A percentile compares a stretch with the other conserved stretches of the same genome.
Evolutionary conservation across 2,113 vertebrate genomes (phyloP).

Genomic region (Anas platyrhynchos): DNA sequence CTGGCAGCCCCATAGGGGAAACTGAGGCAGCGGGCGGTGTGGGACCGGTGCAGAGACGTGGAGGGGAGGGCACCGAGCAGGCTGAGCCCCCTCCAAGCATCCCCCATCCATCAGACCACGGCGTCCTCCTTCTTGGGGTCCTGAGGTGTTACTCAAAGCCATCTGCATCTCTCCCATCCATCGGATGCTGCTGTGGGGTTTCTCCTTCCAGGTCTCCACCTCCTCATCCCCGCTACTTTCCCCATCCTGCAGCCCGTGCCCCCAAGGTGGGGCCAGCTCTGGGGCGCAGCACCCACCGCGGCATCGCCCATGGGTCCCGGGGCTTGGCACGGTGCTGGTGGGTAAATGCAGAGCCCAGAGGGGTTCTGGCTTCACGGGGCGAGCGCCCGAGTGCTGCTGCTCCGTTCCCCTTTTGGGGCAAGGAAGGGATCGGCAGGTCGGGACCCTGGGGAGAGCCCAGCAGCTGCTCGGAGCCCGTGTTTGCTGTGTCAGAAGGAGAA

Average conservation of each 20-base stretch:
- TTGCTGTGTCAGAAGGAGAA: slow-evolving; percentile 27
- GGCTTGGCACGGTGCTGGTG: fast-evolving
- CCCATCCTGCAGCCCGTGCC: fast-evolving
- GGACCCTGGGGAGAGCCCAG: background rate
- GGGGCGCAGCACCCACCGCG: fast-evolving
- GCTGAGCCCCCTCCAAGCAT: background rate
- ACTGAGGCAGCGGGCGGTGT: background rate
- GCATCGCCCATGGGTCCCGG: background rate
- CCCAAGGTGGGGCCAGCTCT: fast-evolving
- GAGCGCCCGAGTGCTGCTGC: background rate
- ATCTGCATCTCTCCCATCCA: background rate
- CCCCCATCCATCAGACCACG: fast-evolving
- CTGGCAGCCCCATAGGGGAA: background rate
- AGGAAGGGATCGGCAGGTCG: background rate
- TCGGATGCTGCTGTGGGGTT: background rate
- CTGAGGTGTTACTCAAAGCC: fast-evolving
- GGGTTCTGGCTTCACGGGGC: fast-evolving
- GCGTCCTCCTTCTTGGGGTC: background rate
- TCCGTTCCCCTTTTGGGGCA: background rate
- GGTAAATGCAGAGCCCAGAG: background rate
- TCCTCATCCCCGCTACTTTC: too few species aligned
- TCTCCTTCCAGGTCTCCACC: background rate
- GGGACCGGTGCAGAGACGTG: fast-evolving
- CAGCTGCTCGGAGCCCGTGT: background rate
- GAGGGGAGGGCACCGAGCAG: background rate